These are phyloP conservation scores for Mnemiopsis leidyi DNA, from an alignment of 37 sponge, comb jelly and placozoan genomes.

Conservation along the genomic window DNA sequence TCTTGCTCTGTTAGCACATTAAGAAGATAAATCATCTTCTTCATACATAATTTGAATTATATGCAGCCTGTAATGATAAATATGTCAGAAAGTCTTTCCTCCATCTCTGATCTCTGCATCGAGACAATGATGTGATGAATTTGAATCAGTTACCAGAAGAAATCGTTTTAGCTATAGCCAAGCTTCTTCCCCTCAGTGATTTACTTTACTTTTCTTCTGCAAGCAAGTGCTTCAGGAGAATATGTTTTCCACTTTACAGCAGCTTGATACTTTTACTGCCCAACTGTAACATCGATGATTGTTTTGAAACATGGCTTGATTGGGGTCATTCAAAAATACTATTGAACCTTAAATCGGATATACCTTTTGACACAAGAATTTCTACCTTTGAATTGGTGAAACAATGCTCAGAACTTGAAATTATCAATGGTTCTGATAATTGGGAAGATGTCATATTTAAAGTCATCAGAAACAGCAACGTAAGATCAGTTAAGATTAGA, in stretches of 20 bases:
- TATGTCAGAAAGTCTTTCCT: no score
- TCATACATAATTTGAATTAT: no score
- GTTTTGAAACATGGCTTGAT: slow-evolving; percentile 26
- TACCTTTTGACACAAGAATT: background rate
- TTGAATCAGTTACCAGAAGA: slow-evolving; percentile 15
- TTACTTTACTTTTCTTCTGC: background rate
- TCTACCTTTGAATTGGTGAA: background rate
- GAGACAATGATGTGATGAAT: background rate
- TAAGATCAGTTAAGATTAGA: background rate
- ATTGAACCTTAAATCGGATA: background rate
- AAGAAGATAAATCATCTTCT: no score
- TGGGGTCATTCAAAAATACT: background rate
- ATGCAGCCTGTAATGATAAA: no score
- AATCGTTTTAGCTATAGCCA: background rate
- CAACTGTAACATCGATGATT: background rate
- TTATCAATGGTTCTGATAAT: background rate
- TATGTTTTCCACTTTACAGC: background rate
- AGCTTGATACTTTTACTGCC: background rate
- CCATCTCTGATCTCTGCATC: no score
- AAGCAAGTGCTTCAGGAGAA: slow-evolving; percentile 19
- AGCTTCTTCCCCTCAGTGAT: background rate
- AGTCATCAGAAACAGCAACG: background rate
- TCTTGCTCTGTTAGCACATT: no score
- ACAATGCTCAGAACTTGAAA: background rate
- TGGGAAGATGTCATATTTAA: background rate